Base-by-base conservation (phyloP, 2,888 invertebrate genomes). In the Pammene fasciana region DNA sequence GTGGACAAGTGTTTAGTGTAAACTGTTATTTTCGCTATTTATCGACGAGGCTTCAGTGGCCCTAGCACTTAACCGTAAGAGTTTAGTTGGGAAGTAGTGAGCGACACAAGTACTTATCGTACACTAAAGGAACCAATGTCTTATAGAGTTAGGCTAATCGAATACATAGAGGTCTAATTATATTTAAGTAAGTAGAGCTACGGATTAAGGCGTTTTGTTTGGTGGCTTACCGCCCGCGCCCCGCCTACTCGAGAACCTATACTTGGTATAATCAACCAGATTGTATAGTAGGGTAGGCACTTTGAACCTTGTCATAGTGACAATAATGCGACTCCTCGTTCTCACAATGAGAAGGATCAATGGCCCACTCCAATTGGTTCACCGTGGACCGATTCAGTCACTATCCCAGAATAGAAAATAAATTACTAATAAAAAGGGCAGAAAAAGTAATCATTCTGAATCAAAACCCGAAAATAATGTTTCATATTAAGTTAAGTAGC, bases 91-190 rank as follows among this genome's bases (percentile, higher is more conserved):
- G 88, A 74, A 80, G 83, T 87, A 89, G 87, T 71, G 79, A 78
- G 72, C 66, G 70, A 65, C 73, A 70, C 67, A 61, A 70, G 65
- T 74, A 74, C 72, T 75, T 81, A 78, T 78, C 77, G 75, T 77
- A 81, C 82, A 80, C 81, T 76, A 80, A 85, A 76, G 82, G 90
- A 90, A 89, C 91, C 91, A 90, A 90, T 89, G 82, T 86, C 82
- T 75, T 80, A 72, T 90, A 89, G 62, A 52, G 50, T 62, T 62
- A 62, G 84, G 82, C 77, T 87, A 84, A 83, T 77, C 74, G 74
- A 80, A 83, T 79, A 82, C 79, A 77, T 82, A 85, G 81, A 84
- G 80, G 78, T 87, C 79, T 85, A 86, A 84, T 83, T 86, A 86
- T 79, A 78, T 79, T 46, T 85, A 84, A 82, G 79, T 78, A 81